Conservation (phyloP, 1,140 invertebrate genomes). For the Magallana gigas region DNA sequence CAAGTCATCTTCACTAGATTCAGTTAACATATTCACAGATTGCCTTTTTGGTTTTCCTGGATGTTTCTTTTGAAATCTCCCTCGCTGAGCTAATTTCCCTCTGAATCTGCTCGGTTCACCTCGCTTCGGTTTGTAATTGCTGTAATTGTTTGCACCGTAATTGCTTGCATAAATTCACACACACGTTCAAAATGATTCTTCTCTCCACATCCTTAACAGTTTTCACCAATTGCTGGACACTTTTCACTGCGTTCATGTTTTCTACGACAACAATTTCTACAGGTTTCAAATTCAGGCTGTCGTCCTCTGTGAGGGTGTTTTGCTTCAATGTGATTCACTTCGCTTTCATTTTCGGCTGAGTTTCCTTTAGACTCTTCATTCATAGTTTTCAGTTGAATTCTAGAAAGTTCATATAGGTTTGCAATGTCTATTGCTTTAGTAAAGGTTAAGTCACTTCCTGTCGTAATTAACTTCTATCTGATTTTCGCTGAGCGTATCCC, state of each 20-base stretch:
- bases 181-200: slow-evolving; percentile 41
- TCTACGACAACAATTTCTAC: not conserved
- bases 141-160: too few relatives aligned
- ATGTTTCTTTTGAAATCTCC: too few relatives aligned
- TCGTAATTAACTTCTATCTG: slow-evolving; percentile 3
- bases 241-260: not conserved
- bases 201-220: slow-evolving; percentile 9
- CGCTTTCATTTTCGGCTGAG: not conserved
- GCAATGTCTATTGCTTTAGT: not conserved
- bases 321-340: not conserved
- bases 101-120: not conserved
- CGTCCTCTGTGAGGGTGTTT: not conserved
- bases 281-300: not conserved
- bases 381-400: slow-evolving; percentile 7
- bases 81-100: not conserved
- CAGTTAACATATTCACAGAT: not conserved
- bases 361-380: not conserved
- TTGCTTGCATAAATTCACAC: slow-evolving; percentile 10
- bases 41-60: not conserved
- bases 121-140: not conserved
- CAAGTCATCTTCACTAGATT: too few relatives aligned
- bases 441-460: not conserved
- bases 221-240: slow-evolving; percentile 27
- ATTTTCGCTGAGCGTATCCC: slow-evolving; percentile 23
- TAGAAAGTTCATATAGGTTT: not conserved